phyloP scores from a whole-genome alignment of 1,140 invertebrate genomes.

The Latrodectus geometricus region DNA sequence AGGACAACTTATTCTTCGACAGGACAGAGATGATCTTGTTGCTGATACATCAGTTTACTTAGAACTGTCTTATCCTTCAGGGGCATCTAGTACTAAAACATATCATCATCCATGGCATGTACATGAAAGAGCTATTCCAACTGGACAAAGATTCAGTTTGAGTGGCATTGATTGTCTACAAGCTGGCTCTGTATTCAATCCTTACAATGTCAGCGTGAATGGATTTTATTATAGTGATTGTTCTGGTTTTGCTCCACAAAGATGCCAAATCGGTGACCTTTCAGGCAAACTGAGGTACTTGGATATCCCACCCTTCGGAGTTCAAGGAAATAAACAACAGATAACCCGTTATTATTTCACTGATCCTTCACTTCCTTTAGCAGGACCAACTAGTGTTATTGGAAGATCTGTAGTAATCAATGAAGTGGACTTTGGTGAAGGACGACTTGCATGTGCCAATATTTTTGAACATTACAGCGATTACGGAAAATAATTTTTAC shows the following conservation, averaged over 20 bases:
- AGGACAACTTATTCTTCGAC: conserved; percentile 85
- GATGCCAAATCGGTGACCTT: conserved; percentile 92
- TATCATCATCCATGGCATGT: conserved; percentile 79
- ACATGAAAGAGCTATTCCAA: conserved; percentile 71
- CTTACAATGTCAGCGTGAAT: conserved; percentile 76
- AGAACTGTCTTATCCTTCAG: conserved; percentile 65
- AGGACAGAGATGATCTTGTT: conserved; percentile 81
- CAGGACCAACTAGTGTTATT: conserved; percentile 81
- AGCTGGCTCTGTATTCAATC: conserved; percentile 82
- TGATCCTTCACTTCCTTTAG: conserved; percentile 87
- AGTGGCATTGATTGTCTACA: conserved; percentile 79
- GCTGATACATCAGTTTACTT: conserved; percentile 79
- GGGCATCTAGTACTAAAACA: conserved; percentile 72
- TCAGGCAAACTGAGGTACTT: conserved; percentile 87
- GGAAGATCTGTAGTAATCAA: conserved; percentile 87
- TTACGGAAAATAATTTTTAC: conserved; percentile 40
- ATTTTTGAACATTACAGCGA: conserved; percentile 63
- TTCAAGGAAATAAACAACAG: conserved; percentile 51
- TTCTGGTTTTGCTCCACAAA: conserved; percentile 76
- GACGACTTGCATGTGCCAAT: conserved; percentile 63
- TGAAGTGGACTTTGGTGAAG: conserved; percentile 72
- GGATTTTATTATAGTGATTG: conserved; percentile 66
- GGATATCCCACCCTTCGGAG: conserved; percentile 72
- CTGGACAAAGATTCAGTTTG: conserved; percentile 72
- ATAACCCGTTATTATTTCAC: conserved; percentile 69